Base-by-base conservation (phyloP, 2,113 vertebrate genomes). In the Lanius collurio region DNA sequence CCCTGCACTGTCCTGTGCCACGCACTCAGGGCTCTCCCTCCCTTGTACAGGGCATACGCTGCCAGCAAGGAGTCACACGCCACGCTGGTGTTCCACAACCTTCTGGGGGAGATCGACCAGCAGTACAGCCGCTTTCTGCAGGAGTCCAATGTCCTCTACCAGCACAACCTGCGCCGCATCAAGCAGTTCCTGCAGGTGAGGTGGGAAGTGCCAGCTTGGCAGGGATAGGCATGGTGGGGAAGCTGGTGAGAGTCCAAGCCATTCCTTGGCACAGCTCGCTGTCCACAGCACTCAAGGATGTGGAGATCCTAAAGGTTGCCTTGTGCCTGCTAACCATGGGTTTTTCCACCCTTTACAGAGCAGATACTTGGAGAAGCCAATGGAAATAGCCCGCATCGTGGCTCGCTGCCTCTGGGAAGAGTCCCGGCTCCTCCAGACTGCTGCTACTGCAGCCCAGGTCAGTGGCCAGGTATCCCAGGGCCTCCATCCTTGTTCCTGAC, bases 41-140 rank as follows among this genome's bases (percentile, higher is more conserved):
- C 55, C 56, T 67, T 2, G 4, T 6, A 1, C 87, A 99, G 99
- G 99, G 99, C 99, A 0, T 99, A 99, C 0, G 99, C 99, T 2
- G 99, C 99, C 96, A 99, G 99, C 96, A 99, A 99, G 96, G 99
- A 99, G 93, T 99, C 99, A 0, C 99, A 99, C 0, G 99, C 99
- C 78, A 99, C 99, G 0, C 96, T 99, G 98, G 99, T 99, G 78
- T 99, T 99, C 95, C 99, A 99, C 97, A 99, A 99, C 97, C 99
- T 99, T 75, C 95, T 99, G 93, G 99, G 99, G 15, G 99, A 99
- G 98, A 99, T 99, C 4, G 99, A 99, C 97, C 99, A 99, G 98
- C 99, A 99, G 95, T 99, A 99, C 85, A 99, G 99, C 97, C 99
- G 99, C 88, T 99, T 99, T 90, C 98, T 99, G 67, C 99, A 99